Percentiles rank a stretch among this genome's conserved stretches.
Conservation (phyloP, 2,797 vertebrate species). For the Clarias fuscus region DNA sequence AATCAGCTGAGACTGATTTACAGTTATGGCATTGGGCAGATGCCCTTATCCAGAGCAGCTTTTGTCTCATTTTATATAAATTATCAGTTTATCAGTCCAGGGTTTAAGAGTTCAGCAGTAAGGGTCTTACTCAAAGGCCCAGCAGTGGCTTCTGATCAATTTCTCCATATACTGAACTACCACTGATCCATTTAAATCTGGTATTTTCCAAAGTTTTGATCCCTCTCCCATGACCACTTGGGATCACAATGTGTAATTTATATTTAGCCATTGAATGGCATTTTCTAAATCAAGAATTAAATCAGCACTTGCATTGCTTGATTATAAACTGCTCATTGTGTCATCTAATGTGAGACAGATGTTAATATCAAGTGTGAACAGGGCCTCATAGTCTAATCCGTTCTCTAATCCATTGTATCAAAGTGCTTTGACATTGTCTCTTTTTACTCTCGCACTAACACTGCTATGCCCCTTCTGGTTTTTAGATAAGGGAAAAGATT, state of each 20-base stretch:
- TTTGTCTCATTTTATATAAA: too few relatives aligned
- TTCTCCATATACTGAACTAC: too few relatives aligned
- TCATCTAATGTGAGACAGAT: neutral
- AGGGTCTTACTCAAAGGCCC: too few relatives aligned
- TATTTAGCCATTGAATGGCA: neutral
- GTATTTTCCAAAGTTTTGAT: neutral
- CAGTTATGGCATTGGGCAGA: too few relatives aligned
- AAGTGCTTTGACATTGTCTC: neutral
- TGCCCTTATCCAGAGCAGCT: too few relatives aligned
- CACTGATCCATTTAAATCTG: neutral
- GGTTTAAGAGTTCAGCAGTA: too few relatives aligned
- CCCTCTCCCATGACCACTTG: neutral
- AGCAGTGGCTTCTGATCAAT: too few relatives aligned
- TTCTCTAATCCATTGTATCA: neutral
- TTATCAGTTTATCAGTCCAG: too few relatives aligned
- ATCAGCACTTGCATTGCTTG: neutral
- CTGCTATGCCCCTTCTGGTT: conserved; percentile 17
- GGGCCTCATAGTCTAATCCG: neutral
- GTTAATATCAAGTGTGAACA: neutral
- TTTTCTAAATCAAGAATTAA: neutral
- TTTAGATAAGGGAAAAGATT: conserved; percentile 84
- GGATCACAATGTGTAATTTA: neutral
- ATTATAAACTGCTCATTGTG: neutral
- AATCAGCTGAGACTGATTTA: neutral
- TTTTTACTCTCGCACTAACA: neutral